Evolutionary conservation across 2,888 invertebrate genomes (phyloP).

Genomic region (Hybos culiciformis): DNA sequence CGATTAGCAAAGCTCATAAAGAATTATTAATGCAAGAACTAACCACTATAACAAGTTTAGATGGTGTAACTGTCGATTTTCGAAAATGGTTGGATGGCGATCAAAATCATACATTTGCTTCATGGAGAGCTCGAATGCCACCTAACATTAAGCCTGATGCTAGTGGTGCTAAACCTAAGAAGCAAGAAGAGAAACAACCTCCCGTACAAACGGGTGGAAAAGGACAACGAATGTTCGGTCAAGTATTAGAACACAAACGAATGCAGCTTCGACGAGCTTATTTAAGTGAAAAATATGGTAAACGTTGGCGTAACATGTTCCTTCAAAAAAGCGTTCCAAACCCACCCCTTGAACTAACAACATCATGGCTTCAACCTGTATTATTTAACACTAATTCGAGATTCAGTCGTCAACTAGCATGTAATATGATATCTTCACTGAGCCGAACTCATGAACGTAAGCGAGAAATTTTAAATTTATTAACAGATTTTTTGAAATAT

Average conservation of each 20-base stretch:
- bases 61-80: conserved; percentile 56
- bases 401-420: conserved; percentile 76
- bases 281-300: conserved; percentile 60
- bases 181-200: conserved; percentile 18
- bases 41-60: conserved; percentile 40
- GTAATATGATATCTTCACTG: conserved; percentile 73
- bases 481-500: conserved; percentile 79
- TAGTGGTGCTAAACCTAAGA: conserved; percentile 21
- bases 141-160: conserved; percentile 23
- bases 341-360: conserved; percentile 40
- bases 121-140: conserved; percentile 56
- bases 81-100: conserved; percentile 61
- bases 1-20: conserved; percentile 41
- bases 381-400: conserved; percentile 85
- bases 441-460: conserved; percentile 55
- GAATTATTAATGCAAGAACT: conserved; percentile 40
- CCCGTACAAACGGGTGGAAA: conserved; percentile 12
- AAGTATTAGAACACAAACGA: conserved; percentile 27
- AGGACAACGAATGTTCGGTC: conserved; percentile 13
- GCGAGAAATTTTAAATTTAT: conserved; percentile 63
- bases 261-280: conserved; percentile 38
- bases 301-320: conserved; percentile 45
- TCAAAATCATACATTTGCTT: conserved; percentile 50
- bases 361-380: conserved; percentile 77
- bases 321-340: conserved; percentile 26